Evolutionary conservation across 1,140 invertebrate species (phyloP).

Genomic region (Aphaenogaster floridana): DNA sequence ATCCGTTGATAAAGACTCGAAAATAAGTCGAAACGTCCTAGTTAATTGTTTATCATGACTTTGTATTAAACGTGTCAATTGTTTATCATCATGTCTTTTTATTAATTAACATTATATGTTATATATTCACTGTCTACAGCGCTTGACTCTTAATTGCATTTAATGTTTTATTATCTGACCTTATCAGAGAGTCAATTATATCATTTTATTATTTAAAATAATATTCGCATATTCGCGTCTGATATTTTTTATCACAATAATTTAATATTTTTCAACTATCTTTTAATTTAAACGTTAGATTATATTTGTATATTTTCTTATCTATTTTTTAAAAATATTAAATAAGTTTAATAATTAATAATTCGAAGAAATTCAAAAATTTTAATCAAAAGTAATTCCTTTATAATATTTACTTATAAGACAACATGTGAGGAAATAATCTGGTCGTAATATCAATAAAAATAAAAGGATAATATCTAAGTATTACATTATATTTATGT

Average conservation of each 20-base stretch:
- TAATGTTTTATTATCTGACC: too few species aligned
- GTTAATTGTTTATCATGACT: too few species aligned
- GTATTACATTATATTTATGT: neutral
- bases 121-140: too few species aligned
- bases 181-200: too few species aligned
- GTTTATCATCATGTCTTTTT: too few species aligned
- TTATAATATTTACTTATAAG: neutral
- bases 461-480: neutral
- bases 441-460: neutral
- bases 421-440: neutral
- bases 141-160: too few species aligned
- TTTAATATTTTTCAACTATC: neutral
- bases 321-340: neutral
- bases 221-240: neutral
- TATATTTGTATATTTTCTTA: neutral
- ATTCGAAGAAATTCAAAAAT: neutral
- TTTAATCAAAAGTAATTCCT: neutral
- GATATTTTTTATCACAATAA: neutral
- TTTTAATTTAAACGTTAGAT: neutral
- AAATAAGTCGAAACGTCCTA: too few species aligned
- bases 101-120: too few species aligned
- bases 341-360: neutral
- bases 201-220: too few species aligned
- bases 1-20: too few species aligned
- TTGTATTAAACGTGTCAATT: too few species aligned